Conservation (phyloP, 1,140 invertebrate genomes). For the Chironomus tepperi region DNA sequence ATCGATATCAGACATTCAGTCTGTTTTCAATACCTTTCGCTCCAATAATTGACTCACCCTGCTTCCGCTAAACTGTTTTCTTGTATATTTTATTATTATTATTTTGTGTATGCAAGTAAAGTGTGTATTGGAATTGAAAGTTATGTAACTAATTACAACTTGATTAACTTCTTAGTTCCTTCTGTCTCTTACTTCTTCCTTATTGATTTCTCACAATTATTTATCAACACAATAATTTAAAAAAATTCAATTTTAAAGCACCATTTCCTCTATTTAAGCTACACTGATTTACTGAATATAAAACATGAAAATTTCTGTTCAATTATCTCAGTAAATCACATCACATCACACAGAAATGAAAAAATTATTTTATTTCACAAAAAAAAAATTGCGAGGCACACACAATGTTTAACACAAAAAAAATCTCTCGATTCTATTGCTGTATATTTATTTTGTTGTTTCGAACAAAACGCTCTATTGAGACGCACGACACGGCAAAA, state of each 20-base stretch:
- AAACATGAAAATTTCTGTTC: not conserved
- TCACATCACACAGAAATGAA: not conserved
- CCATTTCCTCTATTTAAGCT: not conserved
- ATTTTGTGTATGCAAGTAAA: too few relatives aligned
- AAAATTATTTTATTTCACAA: not conserved
- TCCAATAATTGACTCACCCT: not conserved
- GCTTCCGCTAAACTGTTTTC: too few relatives aligned
- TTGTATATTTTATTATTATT: too few relatives aligned
- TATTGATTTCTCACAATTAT: too few relatives aligned
- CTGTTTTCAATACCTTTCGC: not conserved
- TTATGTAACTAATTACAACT: too few relatives aligned
- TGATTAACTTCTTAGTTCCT: too few relatives aligned
- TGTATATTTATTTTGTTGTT: not conserved
- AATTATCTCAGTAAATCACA: conserved; percentile 8
- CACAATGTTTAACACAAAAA: not conserved
- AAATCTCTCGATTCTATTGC: not conserved
- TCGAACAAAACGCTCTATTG: conserved; percentile 9
- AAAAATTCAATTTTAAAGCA: not conserved
- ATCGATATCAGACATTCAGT: conserved; percentile 4
- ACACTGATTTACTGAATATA: not conserved
- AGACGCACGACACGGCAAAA: not conserved
- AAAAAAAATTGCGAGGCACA: conserved; percentile 11
- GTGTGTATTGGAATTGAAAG: too few relatives aligned
- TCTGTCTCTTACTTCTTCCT: too few relatives aligned
- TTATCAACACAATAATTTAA: too few relatives aligned